phyloP scores from a whole-genome alignment of 2,888 invertebrate species.

The Lasioglossum zephyrum region DNA sequence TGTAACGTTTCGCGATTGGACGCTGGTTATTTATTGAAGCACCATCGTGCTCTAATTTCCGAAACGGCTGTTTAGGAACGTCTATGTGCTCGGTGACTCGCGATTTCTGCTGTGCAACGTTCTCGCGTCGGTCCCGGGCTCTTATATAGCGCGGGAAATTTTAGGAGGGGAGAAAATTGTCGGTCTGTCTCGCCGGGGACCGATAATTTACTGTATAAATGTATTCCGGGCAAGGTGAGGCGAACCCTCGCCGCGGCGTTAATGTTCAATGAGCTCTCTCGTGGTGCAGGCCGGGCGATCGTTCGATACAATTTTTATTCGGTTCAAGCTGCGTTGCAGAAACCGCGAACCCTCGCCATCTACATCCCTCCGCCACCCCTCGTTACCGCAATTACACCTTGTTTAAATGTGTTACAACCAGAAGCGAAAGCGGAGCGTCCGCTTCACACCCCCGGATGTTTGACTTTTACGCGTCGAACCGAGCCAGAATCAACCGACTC shows the following conservation, averaged over 20 bases:
- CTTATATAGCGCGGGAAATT: slow-evolving; percentile 48
- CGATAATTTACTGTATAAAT: slow-evolving; percentile 49
- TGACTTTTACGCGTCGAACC: background rate
- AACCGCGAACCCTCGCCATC: background rate
- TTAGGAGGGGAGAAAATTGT: slow-evolving; percentile 48
- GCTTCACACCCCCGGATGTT: slow-evolving; percentile 2
- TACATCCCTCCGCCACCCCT: background rate
- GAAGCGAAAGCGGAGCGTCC: background rate
- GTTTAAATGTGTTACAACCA: background rate
- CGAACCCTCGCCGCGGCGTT: slow-evolving; percentile 34
- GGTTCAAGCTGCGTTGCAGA: background rate
- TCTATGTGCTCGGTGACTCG: slow-evolving; percentile 21
- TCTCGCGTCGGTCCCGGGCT: slow-evolving; percentile 22
- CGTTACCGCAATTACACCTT: slow-evolving; percentile 22
- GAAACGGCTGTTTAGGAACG: background rate
- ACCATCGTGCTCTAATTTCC: slow-evolving; percentile 2
- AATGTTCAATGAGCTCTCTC: slow-evolving; percentile 47
- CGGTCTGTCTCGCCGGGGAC: slow-evolving; percentile 43
- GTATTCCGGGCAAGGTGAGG: slow-evolving; percentile 35
- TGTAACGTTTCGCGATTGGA: background rate
- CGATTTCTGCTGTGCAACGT: slow-evolving; percentile 40
- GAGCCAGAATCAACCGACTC: background rate
- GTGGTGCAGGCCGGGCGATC: background rate
- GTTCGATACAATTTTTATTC: background rate
- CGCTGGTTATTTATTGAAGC: background rate